These are phyloP conservation scores for Pelodytes ibericus DNA, from an alignment of 2,797 vertebrate genomes.

Conservation along the genomic window DNA sequence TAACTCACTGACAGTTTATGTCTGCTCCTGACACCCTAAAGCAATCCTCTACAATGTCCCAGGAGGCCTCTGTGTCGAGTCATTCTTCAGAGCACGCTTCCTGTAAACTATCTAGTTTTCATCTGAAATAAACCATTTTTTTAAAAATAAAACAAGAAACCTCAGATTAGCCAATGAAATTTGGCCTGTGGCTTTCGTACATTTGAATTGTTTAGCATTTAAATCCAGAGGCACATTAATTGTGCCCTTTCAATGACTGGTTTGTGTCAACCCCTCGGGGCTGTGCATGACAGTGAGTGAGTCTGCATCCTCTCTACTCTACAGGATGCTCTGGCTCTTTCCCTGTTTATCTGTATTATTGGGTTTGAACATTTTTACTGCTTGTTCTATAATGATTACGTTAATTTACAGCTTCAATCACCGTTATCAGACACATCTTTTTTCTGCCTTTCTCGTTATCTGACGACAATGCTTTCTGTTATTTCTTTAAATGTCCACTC, in stretches of 20 bases:
- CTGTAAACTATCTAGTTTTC: conserved; percentile 54
- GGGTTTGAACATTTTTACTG: conserved; percentile 3
- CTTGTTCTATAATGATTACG: conserved; percentile 1
- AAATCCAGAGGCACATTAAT: conserved; percentile 66
- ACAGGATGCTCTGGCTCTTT: conserved; percentile 62
- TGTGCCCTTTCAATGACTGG: conserved; percentile 66
- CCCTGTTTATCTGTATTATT: neutral
- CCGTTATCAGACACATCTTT: neutral
- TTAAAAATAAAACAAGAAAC: conserved; percentile 56
- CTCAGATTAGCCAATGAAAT: conserved; percentile 57
- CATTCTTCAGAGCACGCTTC: neutral
- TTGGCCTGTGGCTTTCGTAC: conserved; percentile 58
- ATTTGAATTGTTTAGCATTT: conserved; percentile 70
- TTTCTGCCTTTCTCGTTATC: neutral
- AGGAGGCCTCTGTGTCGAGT: neutral
- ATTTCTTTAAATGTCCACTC: neutral
- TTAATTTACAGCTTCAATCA: conserved; percentile 19
- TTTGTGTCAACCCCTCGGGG: conserved; percentile 60
- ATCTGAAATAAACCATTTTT: conserved; percentile 53
- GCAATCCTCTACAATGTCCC: conserved; percentile 47
- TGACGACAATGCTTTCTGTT: conserved; percentile 1
- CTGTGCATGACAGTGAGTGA: conserved; percentile 52
- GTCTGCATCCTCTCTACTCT: conserved; percentile 48
- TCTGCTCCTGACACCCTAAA: conserved; percentile 47
- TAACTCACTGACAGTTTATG: conserved; percentile 49